Conservation (phyloP, 2,113 vertebrate genomes). For the Fukomys damarensis region DNA sequence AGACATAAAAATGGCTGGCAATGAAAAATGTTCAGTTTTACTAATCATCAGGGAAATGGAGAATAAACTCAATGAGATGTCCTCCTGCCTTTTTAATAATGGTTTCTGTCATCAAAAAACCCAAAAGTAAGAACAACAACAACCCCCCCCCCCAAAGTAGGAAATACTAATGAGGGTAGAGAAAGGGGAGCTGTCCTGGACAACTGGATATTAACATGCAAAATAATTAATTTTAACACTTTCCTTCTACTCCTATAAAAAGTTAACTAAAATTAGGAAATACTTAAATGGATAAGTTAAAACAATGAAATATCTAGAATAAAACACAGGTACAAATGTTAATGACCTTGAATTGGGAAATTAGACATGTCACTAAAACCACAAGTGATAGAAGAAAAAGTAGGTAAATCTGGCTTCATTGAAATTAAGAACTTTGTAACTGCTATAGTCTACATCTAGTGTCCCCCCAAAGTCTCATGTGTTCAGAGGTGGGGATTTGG, state of each 20-base stretch:
- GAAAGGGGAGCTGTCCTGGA: neutral
- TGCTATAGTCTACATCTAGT: neutral
- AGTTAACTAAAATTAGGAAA: neutral
- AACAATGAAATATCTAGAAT: neutral
- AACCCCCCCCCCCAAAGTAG: too few relatives aligned
- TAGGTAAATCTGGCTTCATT: neutral
- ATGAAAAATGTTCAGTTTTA: neutral
- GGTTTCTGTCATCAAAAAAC: neutral
- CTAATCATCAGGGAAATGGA: neutral
- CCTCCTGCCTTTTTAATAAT: neutral
- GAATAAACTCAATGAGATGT: neutral
- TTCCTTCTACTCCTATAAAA: neutral
- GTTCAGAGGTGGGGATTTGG: too few relatives aligned
- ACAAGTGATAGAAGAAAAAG: neutral
- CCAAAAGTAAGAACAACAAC: too few relatives aligned
- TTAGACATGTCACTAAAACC: neutral
- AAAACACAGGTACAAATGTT: neutral
- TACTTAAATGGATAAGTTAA: neutral
- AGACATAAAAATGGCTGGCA: neutral
- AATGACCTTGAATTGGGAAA: neutral
- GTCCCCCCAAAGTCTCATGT: neutral
- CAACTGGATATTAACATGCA: neutral
- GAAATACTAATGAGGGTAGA: neutral
- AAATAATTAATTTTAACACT: neutral
- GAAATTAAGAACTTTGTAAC: neutral